phyloP scores from a whole-genome alignment of 1,140 invertebrate species.

The Bombus haemorrhoidalis region DNA sequence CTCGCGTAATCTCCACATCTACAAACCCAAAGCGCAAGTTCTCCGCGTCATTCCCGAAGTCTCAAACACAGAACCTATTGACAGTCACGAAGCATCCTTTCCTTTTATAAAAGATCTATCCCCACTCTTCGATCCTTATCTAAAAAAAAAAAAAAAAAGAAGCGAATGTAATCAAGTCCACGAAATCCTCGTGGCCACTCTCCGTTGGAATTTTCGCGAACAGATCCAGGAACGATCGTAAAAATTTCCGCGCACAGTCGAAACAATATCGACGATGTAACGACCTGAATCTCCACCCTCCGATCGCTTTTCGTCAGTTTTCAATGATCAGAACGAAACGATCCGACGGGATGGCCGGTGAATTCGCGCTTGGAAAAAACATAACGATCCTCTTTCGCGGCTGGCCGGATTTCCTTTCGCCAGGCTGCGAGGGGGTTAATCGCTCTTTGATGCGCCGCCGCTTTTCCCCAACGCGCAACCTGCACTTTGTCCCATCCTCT shows the following conservation, averaged over 20 bases:
- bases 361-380: slow-evolving; percentile 3
- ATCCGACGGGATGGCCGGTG: not conserved
- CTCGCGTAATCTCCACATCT: no score
- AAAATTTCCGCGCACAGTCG: not conserved
- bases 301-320: slow-evolving; percentile 14
- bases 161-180: no score
- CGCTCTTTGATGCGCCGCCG: slow-evolving; percentile 48
- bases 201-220: no score
- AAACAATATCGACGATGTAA: slow-evolving; percentile 32
- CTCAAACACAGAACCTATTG: no score
- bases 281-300: not conserved
- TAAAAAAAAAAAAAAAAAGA: no score
- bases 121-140: no score
- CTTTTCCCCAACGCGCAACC: slow-evolving; percentile 49
- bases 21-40: no score
- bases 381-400: slow-evolving; percentile 37
- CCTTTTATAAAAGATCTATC: no score
- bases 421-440: slow-evolving; percentile 23
- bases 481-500: slow-evolving; percentile 21
- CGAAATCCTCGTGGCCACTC: no score
- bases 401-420: slow-evolving; percentile 27
- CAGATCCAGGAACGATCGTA: no score
- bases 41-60: no score
- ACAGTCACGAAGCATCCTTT: no score
- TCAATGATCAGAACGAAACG: slow-evolving; percentile 28